These are phyloP conservation scores for Pseudoips prasinana DNA, from an alignment of 2,888 invertebrate species.

Conservation along the genomic window DNA sequence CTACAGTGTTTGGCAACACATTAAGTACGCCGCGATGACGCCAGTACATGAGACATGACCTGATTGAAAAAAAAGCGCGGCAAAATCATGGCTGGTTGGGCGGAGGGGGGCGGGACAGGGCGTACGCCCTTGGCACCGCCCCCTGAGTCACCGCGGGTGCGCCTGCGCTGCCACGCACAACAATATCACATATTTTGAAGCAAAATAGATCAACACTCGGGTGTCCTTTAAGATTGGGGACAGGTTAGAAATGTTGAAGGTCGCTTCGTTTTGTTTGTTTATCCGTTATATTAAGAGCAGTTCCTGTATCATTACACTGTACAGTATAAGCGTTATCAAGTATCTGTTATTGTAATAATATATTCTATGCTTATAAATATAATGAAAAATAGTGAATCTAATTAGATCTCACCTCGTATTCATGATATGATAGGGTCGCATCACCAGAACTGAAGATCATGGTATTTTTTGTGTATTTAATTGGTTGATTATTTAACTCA, in stretches of 20 bases:
- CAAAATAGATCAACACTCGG: conserved; percentile 14
- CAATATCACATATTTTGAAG: conserved; percentile 23
- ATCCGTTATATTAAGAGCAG: conserved; percentile 13
- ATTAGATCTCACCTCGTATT: no score
- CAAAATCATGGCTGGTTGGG: conserved; percentile 74
- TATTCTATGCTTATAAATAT: no score
- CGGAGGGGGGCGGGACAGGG: conserved; percentile 66
- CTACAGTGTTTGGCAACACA: conserved; percentile 72
- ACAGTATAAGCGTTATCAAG: no score
- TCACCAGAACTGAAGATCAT: no score
- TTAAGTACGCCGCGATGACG: conserved; percentile 57
- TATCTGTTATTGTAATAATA: no score
- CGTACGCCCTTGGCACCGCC: conserved; percentile 77
- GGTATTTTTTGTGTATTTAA: no score
- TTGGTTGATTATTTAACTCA: no score
- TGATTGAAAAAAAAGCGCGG: conserved; percentile 73
- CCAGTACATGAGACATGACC: conserved; percentile 35
- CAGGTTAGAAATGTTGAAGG: no score
- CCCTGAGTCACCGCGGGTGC: conserved; percentile 66
- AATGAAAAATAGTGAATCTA: no score
- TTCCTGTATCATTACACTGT: no score
- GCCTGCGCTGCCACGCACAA: conserved; percentile 55
- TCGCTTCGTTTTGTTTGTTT: conserved; percentile 12
- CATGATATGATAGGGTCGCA: no score
- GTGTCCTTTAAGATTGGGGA: no score